phyloP scores from a whole-genome alignment of 2,113 vertebrate genomes.

The Pachypanchax playfairii region DNA sequence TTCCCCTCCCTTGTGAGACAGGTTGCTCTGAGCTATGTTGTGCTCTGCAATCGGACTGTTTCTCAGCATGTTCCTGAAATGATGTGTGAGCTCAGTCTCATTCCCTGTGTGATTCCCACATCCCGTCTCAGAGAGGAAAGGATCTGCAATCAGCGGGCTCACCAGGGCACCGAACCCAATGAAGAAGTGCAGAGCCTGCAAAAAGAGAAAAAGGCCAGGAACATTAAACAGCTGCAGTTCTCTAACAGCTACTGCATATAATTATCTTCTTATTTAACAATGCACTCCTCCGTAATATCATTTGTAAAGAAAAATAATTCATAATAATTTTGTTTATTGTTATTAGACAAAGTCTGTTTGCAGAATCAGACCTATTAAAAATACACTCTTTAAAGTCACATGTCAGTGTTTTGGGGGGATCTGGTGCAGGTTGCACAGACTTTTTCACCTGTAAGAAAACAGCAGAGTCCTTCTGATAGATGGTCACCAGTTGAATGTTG shows the following conservation, averaged over 20 bases:
- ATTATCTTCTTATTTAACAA: conserved; percentile 1
- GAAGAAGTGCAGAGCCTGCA: conserved; percentile 94
- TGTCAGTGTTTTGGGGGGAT: background rate
- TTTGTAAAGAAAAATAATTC: background rate
- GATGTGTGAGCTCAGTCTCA: conserved; percentile 78
- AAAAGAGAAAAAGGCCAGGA: conserved; percentile 32
- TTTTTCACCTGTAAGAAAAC: conserved; percentile 92
- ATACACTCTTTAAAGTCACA: too few relatives aligned
- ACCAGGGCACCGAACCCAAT: conserved; percentile 93
- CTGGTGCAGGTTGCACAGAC: background rate
- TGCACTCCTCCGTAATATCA: background rate
- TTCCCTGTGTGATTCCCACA: conserved; percentile 86
- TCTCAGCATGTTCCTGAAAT: conserved; percentile 84
- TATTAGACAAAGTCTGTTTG: background rate
- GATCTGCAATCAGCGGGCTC: conserved; percentile 94
- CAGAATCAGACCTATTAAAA: background rate
- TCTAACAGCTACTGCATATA: conserved; percentile 9
- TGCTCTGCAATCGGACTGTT: conserved; percentile 74
- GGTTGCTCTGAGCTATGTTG: conserved; percentile 77
- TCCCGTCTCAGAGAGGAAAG: conserved; percentile 91
- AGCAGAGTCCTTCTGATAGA: conserved; percentile 94
- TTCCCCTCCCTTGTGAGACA: conserved; percentile 58
- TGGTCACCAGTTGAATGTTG: conserved; percentile 93
- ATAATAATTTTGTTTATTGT: too few relatives aligned
- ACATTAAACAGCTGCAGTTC: conserved; percentile 16